Evolutionary conservation across 2,888 invertebrate species (phyloP), one percentile per base, ranked within the genome.

Genomic region (Ophraella communa): DNA sequence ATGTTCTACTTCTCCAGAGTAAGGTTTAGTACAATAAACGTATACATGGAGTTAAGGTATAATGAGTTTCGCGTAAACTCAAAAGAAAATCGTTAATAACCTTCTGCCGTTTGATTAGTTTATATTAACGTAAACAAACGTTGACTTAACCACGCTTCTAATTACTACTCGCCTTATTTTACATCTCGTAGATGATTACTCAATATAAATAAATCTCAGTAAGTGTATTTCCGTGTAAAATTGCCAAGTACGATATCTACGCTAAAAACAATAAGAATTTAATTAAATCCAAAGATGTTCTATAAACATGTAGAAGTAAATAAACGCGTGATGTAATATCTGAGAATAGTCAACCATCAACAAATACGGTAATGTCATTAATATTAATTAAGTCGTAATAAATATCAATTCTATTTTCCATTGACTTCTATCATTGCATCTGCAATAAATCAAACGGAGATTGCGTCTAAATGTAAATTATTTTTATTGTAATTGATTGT

Each of bases 241-340:
- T 18, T 4, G 42, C 18, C 18, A 42, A 42, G 14, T 42, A 18
- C 10, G 3, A 17, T 42, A 14, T 42, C 42, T 45, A n/a, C 5
- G 21, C 8, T 45, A 21, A n/a, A 39, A 23, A 21, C 47, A 47
- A 47, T 47, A 47, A 21, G 11, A 45, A 45, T 21, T 45, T 21
- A 42, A 42, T 42, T 17, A 23, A 39, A 17, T 39, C 5, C 14
- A 39, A 39, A 17, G 39, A 14, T 39, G 11, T 30, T 30, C 30
- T 30, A 4, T 30, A 30, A 30, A 30, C 30, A 42, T 17, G 23
- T 23, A 17, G 21, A 45, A 45, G 4, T 20, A 23, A 21, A 47
- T 23, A 47, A 47, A 23, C n/a, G 23, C 21, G 4, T 47, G 47
- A 47, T 47, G 47, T 47, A 47, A 47, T 47, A n/a, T 47, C 47